Percentiles rank a stretch among this genome's conserved stretches.
phyloP scores from a whole-genome alignment of 53 echinoderm and acorn worm species.

The Apostichopus leukothele region DNA sequence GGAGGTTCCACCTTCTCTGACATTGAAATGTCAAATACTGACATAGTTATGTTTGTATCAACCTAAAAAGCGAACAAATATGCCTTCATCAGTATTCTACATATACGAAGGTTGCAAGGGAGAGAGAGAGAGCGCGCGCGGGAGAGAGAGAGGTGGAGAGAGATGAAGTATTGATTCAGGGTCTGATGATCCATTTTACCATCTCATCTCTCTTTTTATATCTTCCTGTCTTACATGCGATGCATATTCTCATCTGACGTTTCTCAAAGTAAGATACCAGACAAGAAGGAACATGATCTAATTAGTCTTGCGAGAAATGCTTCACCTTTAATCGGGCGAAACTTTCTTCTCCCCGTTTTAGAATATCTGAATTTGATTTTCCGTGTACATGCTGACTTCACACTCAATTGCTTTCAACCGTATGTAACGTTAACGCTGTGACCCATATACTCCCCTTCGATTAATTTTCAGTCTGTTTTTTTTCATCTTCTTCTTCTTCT shows the following conservation, averaged over 20 bases:
- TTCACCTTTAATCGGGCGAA: background rate
- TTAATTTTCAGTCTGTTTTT: constrained; percentile 12
- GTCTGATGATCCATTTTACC: background rate
- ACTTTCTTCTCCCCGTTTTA: background rate
- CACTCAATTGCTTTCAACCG: background rate
- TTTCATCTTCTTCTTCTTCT: background rate
- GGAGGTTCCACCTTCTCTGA: too few species aligned
- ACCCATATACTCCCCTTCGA: constrained; percentile 36
- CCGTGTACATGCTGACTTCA: background rate
- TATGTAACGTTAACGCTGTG: constrained; percentile 31
- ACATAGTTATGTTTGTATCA: too few species aligned
- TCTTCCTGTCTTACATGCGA: background rate
- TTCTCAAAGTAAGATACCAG: background rate
- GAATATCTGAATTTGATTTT: background rate
- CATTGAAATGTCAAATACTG: too few species aligned
- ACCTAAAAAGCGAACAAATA: too few species aligned
- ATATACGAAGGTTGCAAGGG: too few species aligned
- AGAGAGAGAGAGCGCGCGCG: too few species aligned
- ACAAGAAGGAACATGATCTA: background rate
- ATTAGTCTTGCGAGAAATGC: background rate
- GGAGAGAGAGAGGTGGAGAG: background rate
- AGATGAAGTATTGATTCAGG: background rate
- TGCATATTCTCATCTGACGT: background rate
- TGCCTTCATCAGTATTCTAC: too few species aligned
- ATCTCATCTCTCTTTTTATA: background rate